Percentiles rank a stretch among this genome's conserved stretches.
Evolutionary conservation across 1,140 invertebrate species (phyloP).

Genomic region (Dufourea novaeangliae): DNA sequence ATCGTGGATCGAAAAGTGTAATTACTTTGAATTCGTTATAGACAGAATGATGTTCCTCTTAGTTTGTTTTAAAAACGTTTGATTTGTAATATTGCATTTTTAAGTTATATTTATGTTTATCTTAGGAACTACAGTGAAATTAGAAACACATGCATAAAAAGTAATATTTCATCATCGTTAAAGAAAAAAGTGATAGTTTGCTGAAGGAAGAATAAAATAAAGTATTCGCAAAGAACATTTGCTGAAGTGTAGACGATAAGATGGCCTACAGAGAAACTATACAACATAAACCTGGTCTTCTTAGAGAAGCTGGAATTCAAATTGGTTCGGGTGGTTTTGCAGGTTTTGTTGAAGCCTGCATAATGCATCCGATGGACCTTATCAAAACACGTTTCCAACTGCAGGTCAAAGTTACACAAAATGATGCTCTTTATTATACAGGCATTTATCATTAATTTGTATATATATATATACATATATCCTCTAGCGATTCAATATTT

Average conservation of each 20-base stretch:
- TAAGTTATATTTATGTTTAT: conserved; percentile 5
- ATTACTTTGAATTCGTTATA: background rate
- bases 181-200: background rate
- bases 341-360: conserved; percentile 96
- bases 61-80: background rate
- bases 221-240: background rate
- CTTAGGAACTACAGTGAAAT: background rate
- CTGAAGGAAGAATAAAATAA: background rate
- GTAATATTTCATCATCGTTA: background rate
- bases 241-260: background rate
- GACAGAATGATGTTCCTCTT: background rate
- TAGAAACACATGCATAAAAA: background rate
- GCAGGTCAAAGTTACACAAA: conserved; percentile 82
- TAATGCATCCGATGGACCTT: conserved; percentile 97
- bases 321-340: conserved; percentile 94
- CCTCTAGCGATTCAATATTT: background rate
- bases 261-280: conserved; percentile 44
- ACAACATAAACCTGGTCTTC: conserved; percentile 64
- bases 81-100: background rate
- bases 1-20: background rate
- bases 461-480: conserved; percentile 5
- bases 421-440: conserved; percentile 83
- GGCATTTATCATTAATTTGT: conserved; percentile 56
- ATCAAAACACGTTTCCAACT: conserved; percentile 95
- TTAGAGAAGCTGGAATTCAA: conserved; percentile 90